Conservation (phyloP, 2,797 vertebrate genomes). For the Myotis myotis region DNA sequence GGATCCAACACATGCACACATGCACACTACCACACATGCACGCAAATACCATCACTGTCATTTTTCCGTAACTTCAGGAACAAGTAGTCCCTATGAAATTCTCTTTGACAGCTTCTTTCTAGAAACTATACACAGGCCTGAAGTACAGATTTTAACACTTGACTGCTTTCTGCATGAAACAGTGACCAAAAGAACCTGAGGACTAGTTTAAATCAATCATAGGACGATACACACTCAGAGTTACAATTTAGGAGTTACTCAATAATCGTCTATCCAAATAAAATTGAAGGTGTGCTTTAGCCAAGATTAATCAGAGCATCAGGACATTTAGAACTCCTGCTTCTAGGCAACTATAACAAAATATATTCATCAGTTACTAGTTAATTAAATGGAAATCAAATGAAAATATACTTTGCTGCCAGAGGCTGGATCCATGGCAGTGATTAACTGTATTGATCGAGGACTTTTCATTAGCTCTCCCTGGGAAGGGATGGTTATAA, state of each 20-base stretch:
- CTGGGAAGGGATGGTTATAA: not conserved
- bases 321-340: not conserved
- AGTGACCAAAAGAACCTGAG: not conserved
- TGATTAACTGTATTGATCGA: constrained; percentile 39
- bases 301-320: constrained; percentile 24
- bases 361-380: constrained; percentile 36
- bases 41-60: not conserved
- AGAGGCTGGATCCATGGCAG: not conserved
- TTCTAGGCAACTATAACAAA: constrained; percentile 19
- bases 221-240: not conserved
- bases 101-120: not conserved
- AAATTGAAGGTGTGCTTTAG: not conserved
- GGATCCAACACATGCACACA: not conserved
- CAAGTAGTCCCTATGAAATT: not conserved
- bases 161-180: not conserved
- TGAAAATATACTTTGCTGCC: constrained; percentile 43
- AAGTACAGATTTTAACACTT: not conserved
- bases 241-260: not conserved
- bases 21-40: not conserved
- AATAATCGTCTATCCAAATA: not conserved
- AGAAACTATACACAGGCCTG: not conserved
- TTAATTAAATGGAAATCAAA: constrained; percentile 62
- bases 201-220: not conserved
- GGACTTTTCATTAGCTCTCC: constrained; percentile 40
- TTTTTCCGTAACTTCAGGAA: not conserved